A percentile compares a stretch with the other conserved stretches of the same genome.
These are phyloP conservation scores for Solenopsis invicta DNA, from an alignment of 1,140 invertebrate species.

Conservation along the genomic window DNA sequence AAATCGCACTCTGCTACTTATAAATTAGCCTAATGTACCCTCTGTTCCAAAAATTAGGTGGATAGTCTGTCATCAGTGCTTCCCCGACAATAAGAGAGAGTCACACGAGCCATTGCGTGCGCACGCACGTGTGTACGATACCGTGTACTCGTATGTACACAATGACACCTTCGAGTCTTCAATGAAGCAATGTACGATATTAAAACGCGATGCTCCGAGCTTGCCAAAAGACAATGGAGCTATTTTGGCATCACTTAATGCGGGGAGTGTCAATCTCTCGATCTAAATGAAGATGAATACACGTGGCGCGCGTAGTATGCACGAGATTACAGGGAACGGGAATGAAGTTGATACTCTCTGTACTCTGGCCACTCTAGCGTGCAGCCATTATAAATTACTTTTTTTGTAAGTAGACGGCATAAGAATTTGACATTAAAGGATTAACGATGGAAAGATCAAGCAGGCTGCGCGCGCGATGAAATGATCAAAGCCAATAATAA, in stretches of 20 bases:
- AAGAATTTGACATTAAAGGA: conserved; percentile 51
- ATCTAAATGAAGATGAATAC: conserved; percentile 27
- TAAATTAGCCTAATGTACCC: conserved; percentile 7
- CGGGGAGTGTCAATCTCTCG: background rate
- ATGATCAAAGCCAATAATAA: conserved; percentile 42
- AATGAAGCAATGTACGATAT: conserved; percentile 31
- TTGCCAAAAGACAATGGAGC: background rate
- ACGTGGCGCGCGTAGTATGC: background rate
- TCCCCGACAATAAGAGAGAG: background rate
- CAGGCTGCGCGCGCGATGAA: background rate
- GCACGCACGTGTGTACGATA: background rate
- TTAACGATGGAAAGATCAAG: conserved; percentile 44
- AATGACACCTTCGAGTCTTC: background rate
- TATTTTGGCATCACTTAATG: background rate
- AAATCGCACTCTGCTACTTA: conserved; percentile 12
- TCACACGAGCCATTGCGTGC: background rate
- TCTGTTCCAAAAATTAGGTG: conserved; percentile 14
- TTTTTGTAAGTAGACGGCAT: background rate
- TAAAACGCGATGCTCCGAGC: background rate
- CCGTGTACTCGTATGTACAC: background rate
- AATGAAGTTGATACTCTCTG: background rate
- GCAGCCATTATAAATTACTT: conserved; percentile 2
- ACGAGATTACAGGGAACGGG: background rate
- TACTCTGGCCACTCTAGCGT: background rate
- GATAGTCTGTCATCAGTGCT: background rate